These are phyloP conservation scores for Drosophila elegans DNA, from an alignment of 1,140 invertebrate species.

Conservation along the genomic window DNA sequence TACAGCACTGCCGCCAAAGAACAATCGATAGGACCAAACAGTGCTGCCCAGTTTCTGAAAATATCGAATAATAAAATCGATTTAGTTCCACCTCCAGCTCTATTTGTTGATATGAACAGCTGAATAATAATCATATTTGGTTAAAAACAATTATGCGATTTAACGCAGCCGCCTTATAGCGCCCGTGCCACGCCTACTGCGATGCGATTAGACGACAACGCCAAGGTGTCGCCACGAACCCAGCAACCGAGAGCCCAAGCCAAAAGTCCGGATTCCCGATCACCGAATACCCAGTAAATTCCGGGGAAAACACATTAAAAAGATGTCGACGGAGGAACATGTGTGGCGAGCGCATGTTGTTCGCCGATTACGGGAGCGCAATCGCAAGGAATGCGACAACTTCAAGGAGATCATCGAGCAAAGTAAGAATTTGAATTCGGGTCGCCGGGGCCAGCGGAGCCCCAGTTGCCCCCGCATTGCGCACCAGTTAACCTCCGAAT, in stretches of 20 bases:
- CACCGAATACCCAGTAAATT: constrained; percentile 19
- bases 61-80: too few species aligned
- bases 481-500: constrained; percentile 22
- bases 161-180: constrained; percentile 26
- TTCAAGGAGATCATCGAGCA: constrained; percentile 88
- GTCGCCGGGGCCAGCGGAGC: background rate
- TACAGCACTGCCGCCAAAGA: too few species aligned
- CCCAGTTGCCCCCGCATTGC: constrained; percentile 2
- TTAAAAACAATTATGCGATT: constrained; percentile 41
- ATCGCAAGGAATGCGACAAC: constrained; percentile 86
- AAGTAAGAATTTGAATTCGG: constrained; percentile 85
- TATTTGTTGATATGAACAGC: constrained; percentile 30
- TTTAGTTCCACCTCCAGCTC: background rate
- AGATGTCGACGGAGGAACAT: constrained; percentile 66
- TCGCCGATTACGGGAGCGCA: constrained; percentile 86
- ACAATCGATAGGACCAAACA: background rate
- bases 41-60: too few species aligned
- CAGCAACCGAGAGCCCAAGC: constrained; percentile 7
- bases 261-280: constrained; percentile 5
- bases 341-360: constrained; percentile 87
- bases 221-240: constrained; percentile 14
- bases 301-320: constrained; percentile 12
- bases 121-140: constrained; percentile 34
- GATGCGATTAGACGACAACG: constrained; percentile 19
- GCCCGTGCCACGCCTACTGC: constrained; percentile 16